Base-by-base conservation (phyloP, 2,888 invertebrate species). In the Callosobruchus maculatus region DNA sequence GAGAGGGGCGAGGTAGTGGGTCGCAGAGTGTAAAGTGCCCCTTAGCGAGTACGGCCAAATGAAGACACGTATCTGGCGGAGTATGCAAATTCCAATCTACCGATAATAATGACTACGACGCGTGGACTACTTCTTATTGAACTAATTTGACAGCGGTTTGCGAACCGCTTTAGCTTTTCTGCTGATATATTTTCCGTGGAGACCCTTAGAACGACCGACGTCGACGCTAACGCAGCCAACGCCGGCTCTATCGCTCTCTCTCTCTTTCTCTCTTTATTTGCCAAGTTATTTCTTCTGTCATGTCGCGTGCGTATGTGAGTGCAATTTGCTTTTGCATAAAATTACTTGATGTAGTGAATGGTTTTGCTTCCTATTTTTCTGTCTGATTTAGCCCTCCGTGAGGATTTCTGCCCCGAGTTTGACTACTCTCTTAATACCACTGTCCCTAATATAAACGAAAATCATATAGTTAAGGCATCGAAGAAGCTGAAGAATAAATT, bases 101-200 rank as follows among this genome's bases (percentile, higher is more conserved):
- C 84, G 85, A 86, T 86, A 84, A 85, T 86, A 87, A 86, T 86
- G 86, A 86, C 85, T 85, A 83, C 84, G 86, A 87, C 85, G 87
- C 88, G 88, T 88, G 88, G 87, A 87, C 87, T 88, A 84, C 81
- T 86, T 87, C 88, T 88, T 88, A 88, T 88, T 88, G 88, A 87
- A 88, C 88, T 87, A 88, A 88, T 88, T 87, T 88, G 84, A 77
- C 84, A 80, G 84, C 81, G 85, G 85, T 86, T 86, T 84, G 83
- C 78, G 82, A 81, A 81, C 81, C 80, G 81, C 82, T 82, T 82
- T 81, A 82, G 84, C 82, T 83, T 82, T 82, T 83, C 81, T 79
- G 80, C 81, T 81, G 82, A 80, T 82, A 80, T 82, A 81, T 81
- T 82, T 81, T 81, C 75, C 70, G 68, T 70, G 70, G 73, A 21